Conservation (phyloP, 2,888 invertebrate genomes). For the Synanthedon andrenaeformis region DNA sequence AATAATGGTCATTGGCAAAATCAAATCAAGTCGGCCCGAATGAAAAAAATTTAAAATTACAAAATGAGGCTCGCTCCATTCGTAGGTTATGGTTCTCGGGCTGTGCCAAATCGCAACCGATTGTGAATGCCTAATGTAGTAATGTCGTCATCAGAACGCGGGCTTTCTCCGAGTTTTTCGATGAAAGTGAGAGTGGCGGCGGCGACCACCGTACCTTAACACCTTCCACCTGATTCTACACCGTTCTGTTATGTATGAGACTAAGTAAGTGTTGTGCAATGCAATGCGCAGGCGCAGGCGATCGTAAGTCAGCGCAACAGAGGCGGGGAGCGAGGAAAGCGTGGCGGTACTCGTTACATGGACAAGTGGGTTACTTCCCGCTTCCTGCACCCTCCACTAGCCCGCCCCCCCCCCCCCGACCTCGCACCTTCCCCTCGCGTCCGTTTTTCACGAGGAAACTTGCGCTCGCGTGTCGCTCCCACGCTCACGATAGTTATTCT, state of each 20-base stretch:
- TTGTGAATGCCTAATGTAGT: constrained; percentile 2
- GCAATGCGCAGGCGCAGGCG: not conserved
- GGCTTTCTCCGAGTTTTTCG: constrained; percentile 21
- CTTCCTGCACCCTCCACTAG: constrained; percentile 33
- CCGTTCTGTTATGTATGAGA: not conserved
- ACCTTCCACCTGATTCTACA: constrained; percentile 1
- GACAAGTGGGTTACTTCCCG: constrained; percentile 54
- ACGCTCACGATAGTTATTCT: constrained; percentile 15
- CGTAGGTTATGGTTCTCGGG: too few relatives aligned
- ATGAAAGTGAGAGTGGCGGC: constrained; percentile 30
- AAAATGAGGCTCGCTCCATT: too few relatives aligned
- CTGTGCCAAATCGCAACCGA: not conserved
- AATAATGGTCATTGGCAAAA: too few relatives aligned
- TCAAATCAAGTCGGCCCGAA: too few relatives aligned
- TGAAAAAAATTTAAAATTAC: too few relatives aligned
- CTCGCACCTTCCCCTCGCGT: constrained; percentile 6
- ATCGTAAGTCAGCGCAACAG: constrained; percentile 2
- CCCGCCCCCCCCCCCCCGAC: not conserved
- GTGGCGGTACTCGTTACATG: constrained; percentile 41
- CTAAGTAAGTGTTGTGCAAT: not conserved
- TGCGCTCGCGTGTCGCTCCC: constrained; percentile 17
- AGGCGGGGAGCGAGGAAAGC: constrained; percentile 39
- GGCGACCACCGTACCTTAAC: constrained; percentile 7
- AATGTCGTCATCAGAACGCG: constrained; percentile 19
- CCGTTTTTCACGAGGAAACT: constrained; percentile 34